Evolutionary conservation across 1,140 invertebrate genomes (phyloP).

Genomic region (Ostrea denselamellosa): DNA sequence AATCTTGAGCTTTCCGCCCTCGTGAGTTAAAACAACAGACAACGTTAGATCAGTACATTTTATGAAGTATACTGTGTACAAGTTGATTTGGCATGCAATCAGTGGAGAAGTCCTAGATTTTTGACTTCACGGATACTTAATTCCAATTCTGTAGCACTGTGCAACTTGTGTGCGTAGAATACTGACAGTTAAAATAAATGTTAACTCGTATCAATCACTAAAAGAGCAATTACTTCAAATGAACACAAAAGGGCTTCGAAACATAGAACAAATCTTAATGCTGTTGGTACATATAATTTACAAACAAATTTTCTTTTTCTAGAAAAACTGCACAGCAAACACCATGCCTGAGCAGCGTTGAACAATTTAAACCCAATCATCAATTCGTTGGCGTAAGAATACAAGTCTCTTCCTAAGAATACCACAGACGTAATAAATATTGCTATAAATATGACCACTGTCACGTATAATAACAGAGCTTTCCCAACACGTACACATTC

Average conservation of each 20-base stretch:
- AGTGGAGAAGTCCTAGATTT: too few relatives aligned
- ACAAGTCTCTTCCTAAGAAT: background rate
- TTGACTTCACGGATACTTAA: too few relatives aligned
- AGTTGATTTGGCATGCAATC: too few relatives aligned
- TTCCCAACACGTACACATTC: background rate
- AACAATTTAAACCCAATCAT: slow-evolving; percentile 7
- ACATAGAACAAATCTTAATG: background rate
- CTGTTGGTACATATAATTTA: background rate
- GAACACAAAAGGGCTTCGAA: slow-evolving; percentile 9
- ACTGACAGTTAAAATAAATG: background rate
- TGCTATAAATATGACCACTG: background rate
- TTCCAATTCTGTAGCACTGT: too few relatives aligned
- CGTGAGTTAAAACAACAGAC: too few relatives aligned
- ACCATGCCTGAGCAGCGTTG: background rate
- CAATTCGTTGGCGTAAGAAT: background rate
- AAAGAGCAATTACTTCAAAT: background rate
- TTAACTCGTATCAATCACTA: background rate
- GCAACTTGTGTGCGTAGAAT: too few relatives aligned
- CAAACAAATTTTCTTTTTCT: background rate
- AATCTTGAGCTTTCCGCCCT: too few relatives aligned
- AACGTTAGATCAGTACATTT: too few relatives aligned
- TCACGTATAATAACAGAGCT: background rate
- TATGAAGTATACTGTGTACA: too few relatives aligned
- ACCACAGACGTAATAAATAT: background rate
- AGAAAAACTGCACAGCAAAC: background rate